phyloP scores from a whole-genome alignment of 2,113 vertebrate species.

The Coreoperca whiteheadi region DNA sequence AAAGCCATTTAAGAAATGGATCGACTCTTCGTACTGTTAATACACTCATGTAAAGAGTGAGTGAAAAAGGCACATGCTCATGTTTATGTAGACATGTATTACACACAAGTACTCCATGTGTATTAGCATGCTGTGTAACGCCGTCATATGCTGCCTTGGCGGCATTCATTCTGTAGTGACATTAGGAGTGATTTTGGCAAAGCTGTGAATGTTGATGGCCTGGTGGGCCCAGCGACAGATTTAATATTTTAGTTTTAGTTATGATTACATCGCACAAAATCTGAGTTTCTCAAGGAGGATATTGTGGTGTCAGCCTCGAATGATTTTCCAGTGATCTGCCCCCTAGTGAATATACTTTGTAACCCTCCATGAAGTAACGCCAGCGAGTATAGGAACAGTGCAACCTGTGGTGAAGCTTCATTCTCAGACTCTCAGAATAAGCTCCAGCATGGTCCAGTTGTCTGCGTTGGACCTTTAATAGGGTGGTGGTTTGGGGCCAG shows the following conservation, averaged over 20 bases:
- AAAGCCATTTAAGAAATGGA: background rate
- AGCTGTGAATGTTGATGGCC: constrained; percentile 89
- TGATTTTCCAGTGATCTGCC: background rate
- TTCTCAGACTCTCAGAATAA: too few relatives aligned
- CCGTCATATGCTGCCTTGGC: constrained; percentile 14
- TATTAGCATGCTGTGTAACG: background rate
- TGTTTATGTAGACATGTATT: background rate
- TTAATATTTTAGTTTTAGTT: too few relatives aligned
- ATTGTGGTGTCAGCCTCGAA: background rate
- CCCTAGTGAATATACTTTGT: background rate
- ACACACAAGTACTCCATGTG: background rate
- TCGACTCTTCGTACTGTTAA: background rate
- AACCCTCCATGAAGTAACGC: too few relatives aligned
- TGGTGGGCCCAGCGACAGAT: constrained; percentile 91
- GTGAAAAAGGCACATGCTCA: background rate
- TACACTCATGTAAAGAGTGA: background rate
- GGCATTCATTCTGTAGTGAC: background rate
- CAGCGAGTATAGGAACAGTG: too few relatives aligned
- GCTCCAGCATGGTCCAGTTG: too few relatives aligned
- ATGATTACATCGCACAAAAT: background rate
- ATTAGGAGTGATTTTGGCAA: constrained; percentile 85
- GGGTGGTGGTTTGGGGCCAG: too few relatives aligned
- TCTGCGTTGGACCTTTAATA: too few relatives aligned
- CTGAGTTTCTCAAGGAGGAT: background rate
- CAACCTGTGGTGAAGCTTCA: too few relatives aligned